Base-by-base conservation (phyloP, 2,888 invertebrate species). In the Ernsta delagoae region DNA sequence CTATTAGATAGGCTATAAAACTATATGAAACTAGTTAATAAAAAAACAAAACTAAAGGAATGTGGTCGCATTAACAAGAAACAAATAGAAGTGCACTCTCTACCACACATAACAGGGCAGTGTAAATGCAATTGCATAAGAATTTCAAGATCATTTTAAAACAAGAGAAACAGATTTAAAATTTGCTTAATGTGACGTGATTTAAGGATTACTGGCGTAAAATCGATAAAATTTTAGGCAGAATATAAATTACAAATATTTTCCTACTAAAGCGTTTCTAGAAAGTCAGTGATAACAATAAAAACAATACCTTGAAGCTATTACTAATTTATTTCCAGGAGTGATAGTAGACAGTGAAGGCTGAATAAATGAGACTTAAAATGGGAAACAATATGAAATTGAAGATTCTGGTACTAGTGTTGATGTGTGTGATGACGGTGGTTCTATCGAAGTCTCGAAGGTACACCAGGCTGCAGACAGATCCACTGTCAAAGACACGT, bases 401-500 rank as follows among this genome's bases (percentile, higher is more conserved):
- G 59, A 88, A 81, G 75, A 77, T 86, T 73, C 73, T 87, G 36
- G 57, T 90, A 66, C 62, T 91, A 59, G 73, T 86, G 66, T 77
- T 80, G 31, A 74, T 87, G 45, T 80, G 79, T 4, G 69, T 86
- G 72, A 73, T 82, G 62, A 83, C 87, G 0, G 72, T 79, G 70
- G 85, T 81, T 16, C 70, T 83, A 41, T 79, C 86, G 11, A 88
- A 85, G 79, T 80, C 87, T 16, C 82, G 86, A 73, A 85, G 89
- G 75, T 81, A 86, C 74, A 81, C 90, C 45, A 89, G 91, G 73
- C 82, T 88, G 59, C 88, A 93, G 74, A 85, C 90, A 43, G 94
- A 94, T 70, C 93, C 94, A 11, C 82, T 95, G 70, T 91, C 94
- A 64, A 94, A 94, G 67, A 94, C 95, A n/a, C 90, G 95, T 73